Percentiles rank a stretch among this genome's conserved stretches.
phyloP scores from a whole-genome alignment of 2,113 vertebrate species.

The Catharus fuscescens region DNA sequence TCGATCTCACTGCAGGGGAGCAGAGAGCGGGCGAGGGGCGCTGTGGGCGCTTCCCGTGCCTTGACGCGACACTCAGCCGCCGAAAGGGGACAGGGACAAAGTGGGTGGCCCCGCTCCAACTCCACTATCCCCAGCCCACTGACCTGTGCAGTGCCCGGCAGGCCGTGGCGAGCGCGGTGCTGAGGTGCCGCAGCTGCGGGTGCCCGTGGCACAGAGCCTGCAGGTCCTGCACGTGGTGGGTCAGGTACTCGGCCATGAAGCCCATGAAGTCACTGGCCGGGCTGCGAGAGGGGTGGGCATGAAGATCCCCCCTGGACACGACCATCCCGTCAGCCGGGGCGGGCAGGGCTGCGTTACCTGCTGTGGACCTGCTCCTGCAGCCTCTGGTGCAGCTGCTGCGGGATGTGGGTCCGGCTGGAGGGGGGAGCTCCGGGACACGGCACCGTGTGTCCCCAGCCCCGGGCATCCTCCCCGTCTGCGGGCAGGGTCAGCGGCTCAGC shows the following conservation, averaged over 20 bases:
- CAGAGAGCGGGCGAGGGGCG: neutral
- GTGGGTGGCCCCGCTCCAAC: neutral
- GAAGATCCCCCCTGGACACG: rapidly evolving
- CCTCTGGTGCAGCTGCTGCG: constrained; percentile 75
- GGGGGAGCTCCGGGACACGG: neutral
- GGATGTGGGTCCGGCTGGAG: neutral
- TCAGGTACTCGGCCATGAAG: constrained; percentile 83
- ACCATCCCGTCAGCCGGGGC: neutral
- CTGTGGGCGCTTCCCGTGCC: rapidly evolving
- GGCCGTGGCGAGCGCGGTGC: constrained; percentile 71
- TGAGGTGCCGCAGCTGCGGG: constrained; percentile 76
- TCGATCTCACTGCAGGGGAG: constrained; percentile 82
- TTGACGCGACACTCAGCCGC: rapidly evolving
- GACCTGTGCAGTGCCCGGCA: constrained; percentile 83
- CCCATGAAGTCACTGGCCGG: constrained; percentile 73
- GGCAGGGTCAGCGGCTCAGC: neutral
- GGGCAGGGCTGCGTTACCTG: constrained; percentile 50
- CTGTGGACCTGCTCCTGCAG: constrained; percentile 79
- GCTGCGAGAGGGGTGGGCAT: constrained; percentile 21
- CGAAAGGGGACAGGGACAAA: rapidly evolving
- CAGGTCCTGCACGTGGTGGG: constrained; percentile 79
- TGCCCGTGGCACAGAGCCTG: constrained; percentile 78
- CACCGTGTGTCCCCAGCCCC: neutral
- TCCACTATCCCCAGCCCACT: neutral
- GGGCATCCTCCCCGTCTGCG: constrained; percentile 78